These are phyloP conservation scores for Drosophila maculinotata DNA, from an alignment of 2,888 invertebrate genomes.

Conservation along the genomic window DNA sequence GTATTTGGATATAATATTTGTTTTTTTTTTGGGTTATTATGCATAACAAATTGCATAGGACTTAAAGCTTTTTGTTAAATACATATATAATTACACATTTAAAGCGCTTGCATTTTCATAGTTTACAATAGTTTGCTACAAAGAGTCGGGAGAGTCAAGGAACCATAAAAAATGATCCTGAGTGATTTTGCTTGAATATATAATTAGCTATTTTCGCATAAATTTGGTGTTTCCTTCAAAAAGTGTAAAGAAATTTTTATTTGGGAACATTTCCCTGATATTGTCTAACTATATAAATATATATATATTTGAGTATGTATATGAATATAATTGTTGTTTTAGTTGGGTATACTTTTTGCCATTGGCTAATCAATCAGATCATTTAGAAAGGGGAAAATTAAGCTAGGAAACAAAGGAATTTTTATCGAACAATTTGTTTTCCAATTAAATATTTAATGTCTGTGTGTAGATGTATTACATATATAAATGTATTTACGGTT, in stretches of 20 bases:
- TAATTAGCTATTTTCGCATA: conserved; percentile 34
- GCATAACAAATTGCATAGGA: conserved; percentile 39
- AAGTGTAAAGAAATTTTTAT: conserved; percentile 56
- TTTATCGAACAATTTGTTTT: too few species aligned
- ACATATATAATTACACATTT: conserved; percentile 44
- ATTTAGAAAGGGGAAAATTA: neutral
- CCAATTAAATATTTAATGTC: conserved; percentile 7
- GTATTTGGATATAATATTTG: neutral
- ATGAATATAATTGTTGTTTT: conserved; percentile 20
- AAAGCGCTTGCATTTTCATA: conserved; percentile 48
- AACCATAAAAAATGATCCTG: conserved; percentile 56
- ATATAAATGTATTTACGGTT: conserved; percentile 20
- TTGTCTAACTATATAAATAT: conserved; percentile 81
- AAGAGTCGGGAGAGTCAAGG: conserved; percentile 31
- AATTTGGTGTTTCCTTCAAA: conserved; percentile 68
- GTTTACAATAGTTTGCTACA: conserved; percentile 24
- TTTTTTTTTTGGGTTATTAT: conserved; percentile 3
- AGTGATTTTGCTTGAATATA: conserved; percentile 38
- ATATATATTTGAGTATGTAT: conserved; percentile 29
- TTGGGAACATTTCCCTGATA: conserved; percentile 78
- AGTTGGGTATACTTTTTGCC: conserved; percentile 4
- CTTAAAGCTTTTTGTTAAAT: conserved; percentile 35
- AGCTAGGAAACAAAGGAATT: neutral
- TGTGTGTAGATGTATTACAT: neutral
- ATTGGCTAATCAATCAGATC: neutral